Evolutionary conservation across 2,797 vertebrate species (phyloP).

Genomic region (Melopsittacus undulatus): DNA sequence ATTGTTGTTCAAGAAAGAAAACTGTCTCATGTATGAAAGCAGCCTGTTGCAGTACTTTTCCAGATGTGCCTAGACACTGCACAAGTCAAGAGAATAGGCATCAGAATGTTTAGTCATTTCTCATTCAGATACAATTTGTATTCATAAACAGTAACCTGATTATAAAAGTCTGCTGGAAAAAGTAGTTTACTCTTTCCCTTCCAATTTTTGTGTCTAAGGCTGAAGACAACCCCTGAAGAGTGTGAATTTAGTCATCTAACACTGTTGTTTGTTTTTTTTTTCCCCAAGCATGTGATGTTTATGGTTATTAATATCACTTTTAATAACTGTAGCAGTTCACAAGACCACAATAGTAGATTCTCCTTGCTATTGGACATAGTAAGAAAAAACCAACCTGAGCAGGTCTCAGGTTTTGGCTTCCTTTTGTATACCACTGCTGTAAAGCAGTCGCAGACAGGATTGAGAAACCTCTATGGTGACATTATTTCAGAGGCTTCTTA

Average conservation of each 20-base stretch:
- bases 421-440: neutral
- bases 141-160: neutral
- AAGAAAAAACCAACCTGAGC: neutral
- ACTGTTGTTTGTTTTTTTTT: fast-evolving
- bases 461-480: conserved; percentile 29
- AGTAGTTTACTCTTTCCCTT: neutral
- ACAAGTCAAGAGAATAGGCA: neutral
- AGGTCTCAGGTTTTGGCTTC: neutral
- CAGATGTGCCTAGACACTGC: neutral
- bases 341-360: neutral
- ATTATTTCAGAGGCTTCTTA: neutral
- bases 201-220: neutral
- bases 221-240: neutral
- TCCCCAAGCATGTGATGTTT: neutral
- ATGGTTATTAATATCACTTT: neutral
- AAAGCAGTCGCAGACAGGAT: neutral
- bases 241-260: neutral
- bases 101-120: neutral
- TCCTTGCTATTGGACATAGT: neutral
- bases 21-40: neutral
- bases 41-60: neutral
- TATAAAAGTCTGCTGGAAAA: neutral
- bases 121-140: neutral
- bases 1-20: neutral
- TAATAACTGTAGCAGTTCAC: neutral